These are phyloP conservation scores for Euura saliciscinereae DNA, from an alignment of 1,140 invertebrate genomes.

Conservation along the genomic window DNA sequence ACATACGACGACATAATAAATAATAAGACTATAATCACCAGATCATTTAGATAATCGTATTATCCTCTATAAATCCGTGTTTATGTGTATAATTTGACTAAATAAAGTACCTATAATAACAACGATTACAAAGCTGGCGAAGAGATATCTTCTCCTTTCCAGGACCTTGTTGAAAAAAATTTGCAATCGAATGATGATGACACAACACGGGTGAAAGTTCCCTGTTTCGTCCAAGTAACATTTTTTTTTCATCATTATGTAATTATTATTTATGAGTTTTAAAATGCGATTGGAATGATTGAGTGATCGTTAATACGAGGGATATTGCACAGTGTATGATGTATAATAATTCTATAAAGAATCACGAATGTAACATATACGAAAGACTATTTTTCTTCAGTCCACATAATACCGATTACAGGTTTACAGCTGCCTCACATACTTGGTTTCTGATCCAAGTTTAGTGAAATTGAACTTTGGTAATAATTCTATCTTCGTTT, in stretches of 20 bases:
- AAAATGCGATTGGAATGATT: slow-evolving; percentile 48
- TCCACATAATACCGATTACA: neutral
- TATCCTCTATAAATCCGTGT: neutral
- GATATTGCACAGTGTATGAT: neutral
- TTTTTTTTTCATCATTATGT: neutral
- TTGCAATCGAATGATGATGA: neutral
- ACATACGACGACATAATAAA: neutral
- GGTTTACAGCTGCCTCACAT: neutral
- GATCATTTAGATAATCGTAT: neutral
- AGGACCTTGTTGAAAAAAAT: neutral
- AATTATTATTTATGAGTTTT: slow-evolving; percentile 3
- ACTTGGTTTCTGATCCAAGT: neutral
- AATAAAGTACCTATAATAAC: neutral
- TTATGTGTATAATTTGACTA: neutral
- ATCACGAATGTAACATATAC: neutral
- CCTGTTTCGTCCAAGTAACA: neutral
- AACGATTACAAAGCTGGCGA: neutral
- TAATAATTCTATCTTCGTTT: neutral
- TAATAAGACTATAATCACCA: neutral
- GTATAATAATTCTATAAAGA: neutral
- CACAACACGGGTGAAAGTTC: neutral
- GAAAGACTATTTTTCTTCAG: neutral
- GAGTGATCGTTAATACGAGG: slow-evolving; percentile 9
- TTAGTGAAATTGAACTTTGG: neutral
- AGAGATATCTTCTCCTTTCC: neutral